Conservation (phyloP, 2,888 invertebrate species). For the Quadriops clusia region DNA sequence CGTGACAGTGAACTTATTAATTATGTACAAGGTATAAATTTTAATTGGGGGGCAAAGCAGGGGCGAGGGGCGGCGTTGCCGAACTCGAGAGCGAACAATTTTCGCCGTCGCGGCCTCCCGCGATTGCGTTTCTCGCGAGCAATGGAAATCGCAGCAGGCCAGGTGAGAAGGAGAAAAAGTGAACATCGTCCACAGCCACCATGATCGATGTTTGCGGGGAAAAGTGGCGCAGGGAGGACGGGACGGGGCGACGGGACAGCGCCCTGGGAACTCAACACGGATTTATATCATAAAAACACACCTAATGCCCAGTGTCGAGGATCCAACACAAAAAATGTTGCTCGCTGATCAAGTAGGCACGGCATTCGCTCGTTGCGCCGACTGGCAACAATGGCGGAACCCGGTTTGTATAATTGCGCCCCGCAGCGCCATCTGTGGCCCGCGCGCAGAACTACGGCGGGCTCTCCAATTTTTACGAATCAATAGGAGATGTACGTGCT, state of each 20-base stretch:
- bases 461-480: no score
- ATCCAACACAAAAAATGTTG: conserved; percentile 24
- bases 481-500: no score
- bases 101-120: no score
- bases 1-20: no score
- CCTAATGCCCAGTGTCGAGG: conserved; percentile 17
- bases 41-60: no score
- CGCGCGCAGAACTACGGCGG: no score
- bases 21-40: no score
- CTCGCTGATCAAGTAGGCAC: conserved; percentile 28
- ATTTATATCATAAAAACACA: conserved; percentile 22
- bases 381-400: conserved; percentile 38
- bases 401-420: conserved; percentile 32
- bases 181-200: conserved; percentile 25
- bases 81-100: no score
- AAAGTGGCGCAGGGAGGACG: conserved; percentile 21
- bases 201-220: conserved; percentile 33
- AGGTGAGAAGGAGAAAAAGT: conserved; percentile 14
- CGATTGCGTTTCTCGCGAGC: no score
- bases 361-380: conserved; percentile 33
- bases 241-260: conserved; percentile 4
- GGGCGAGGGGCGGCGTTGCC: no score
- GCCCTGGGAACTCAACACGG: conserved; percentile 11
- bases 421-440: conserved; percentile 31
- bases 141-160: no score